Conservation (phyloP, 2,113 vertebrate genomes). For the Zosterops japonicus region DNA sequence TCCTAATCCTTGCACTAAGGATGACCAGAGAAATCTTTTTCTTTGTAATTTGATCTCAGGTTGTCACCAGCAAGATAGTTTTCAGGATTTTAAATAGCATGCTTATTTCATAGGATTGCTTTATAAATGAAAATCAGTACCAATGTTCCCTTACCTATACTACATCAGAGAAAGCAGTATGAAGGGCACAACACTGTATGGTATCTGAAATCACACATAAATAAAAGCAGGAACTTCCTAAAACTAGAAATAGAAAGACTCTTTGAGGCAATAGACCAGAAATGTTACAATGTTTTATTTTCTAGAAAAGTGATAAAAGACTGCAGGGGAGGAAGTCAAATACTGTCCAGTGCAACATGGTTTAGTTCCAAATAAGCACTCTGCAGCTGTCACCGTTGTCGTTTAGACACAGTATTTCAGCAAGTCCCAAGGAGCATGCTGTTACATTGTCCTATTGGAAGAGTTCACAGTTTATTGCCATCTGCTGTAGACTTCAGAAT, state of each 20-base stretch:
- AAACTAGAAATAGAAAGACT: not conserved
- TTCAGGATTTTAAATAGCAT: not conserved
- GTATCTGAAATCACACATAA: not conserved
- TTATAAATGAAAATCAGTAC: not conserved
- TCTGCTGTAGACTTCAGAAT: not conserved
- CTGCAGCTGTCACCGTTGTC: not conserved
- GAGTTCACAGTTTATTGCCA: not conserved
- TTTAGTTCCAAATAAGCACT: not conserved
- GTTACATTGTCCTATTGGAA: not conserved
- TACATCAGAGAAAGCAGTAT: not conserved
- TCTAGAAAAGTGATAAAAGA: not conserved
- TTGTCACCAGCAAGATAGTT: not conserved
- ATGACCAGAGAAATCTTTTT: not conserved
- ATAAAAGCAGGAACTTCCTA: not conserved
- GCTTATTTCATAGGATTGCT: not conserved
- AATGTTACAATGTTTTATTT: not conserved
- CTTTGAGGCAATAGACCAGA: not conserved
- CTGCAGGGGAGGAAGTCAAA: not conserved
- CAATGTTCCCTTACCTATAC: not conserved
- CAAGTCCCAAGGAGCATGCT: not conserved
- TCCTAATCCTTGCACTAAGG: not conserved
- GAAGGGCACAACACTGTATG: not conserved
- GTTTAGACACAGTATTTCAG: not conserved
- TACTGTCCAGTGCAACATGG: not conserved
- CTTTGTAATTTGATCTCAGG: not conserved